Percentiles rank a stretch among this genome's conserved stretches.
Evolutionary conservation across 2,797 vertebrate genomes (phyloP).

Genomic region (Clarias pachynema): DNA sequence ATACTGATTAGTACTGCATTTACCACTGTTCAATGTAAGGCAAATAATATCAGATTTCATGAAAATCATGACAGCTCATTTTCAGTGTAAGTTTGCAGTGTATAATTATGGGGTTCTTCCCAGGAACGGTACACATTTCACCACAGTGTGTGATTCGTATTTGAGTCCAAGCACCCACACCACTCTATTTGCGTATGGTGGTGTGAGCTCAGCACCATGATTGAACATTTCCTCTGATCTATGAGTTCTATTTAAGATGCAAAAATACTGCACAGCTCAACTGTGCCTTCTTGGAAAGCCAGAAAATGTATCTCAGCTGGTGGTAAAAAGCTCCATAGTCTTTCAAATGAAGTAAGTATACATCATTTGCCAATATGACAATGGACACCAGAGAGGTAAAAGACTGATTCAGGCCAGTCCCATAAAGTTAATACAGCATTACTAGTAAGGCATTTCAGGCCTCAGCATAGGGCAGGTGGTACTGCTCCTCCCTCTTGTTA

Average conservation of each 20-base stretch:
- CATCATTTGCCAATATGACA: constrained; percentile 15
- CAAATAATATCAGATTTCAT: neutral
- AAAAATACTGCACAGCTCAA: constrained; percentile 21
- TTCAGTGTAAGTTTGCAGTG: neutral
- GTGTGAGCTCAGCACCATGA: constrained; percentile 28
- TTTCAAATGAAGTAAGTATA: neutral
- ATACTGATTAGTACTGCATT: constrained; percentile 7
- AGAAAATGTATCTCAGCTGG: constrained; percentile 15
- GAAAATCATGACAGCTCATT: neutral
- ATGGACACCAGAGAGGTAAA: constrained; percentile 61
- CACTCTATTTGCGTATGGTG: constrained; percentile 10
- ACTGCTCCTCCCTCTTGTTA: constrained; percentile 90
- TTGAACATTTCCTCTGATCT: constrained; percentile 29
- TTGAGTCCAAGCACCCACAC: constrained; percentile 8
- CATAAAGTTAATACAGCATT: constrained; percentile 31
- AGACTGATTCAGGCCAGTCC: constrained; percentile 31
- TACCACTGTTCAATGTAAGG: constrained; percentile 8
- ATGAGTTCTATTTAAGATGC: constrained; percentile 33
- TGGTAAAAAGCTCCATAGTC: neutral
- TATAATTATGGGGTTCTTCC: neutral
- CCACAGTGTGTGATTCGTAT: constrained; percentile 19
- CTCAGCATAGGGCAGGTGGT: constrained; percentile 84
- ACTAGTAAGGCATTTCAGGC: constrained; percentile 70
- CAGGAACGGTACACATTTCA: neutral
- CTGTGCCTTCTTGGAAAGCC: constrained; percentile 7